Percentiles rank a stretch among this genome's conserved stretches.
phyloP scores from a whole-genome alignment of 2,888 invertebrate species.

The Melipona beecheii region DNA sequence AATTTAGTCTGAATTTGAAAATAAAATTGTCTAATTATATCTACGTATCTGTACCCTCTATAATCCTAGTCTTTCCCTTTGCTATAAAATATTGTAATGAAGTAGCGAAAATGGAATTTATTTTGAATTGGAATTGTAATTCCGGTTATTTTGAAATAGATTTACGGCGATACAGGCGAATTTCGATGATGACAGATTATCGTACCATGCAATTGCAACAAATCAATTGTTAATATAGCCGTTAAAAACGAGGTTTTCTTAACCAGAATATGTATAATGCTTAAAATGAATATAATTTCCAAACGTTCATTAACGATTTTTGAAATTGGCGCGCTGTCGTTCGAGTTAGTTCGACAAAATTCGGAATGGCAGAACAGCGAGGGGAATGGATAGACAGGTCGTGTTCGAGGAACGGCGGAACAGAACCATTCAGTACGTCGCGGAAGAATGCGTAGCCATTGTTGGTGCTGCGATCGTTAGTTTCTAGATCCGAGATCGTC shows the following conservation, averaged over 20 bases:
- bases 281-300: not conserved
- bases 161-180: not conserved
- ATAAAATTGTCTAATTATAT: slow-evolving; percentile 52
- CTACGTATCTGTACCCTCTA: slow-evolving; percentile 16
- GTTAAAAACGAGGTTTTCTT: not conserved
- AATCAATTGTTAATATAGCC: not conserved
- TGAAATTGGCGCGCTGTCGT: slow-evolving; percentile 59
- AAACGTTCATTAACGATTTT: slow-evolving; percentile 36
- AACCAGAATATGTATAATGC: not conserved
- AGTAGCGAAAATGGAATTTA: not conserved
- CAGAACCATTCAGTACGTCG: slow-evolving; percentile 81
- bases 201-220: not conserved
- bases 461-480: slow-evolving; percentile 83
- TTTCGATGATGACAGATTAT: not conserved
- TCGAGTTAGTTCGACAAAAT: slow-evolving; percentile 44
- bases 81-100: not conserved
- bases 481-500: slow-evolving; percentile 83
- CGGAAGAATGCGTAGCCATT: slow-evolving; percentile 84
- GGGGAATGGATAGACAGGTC: slow-evolving; percentile 53
- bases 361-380: slow-evolving; percentile 39
- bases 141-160: not conserved
- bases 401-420: slow-evolving; percentile 77
- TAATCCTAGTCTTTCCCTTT: not conserved
- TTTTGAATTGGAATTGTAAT: not conserved
- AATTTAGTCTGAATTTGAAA: slow-evolving; percentile 42